These are phyloP conservation scores for Hyperoplus immaculatus DNA, from an alignment of 2,797 vertebrate species.

Conservation along the genomic window DNA sequence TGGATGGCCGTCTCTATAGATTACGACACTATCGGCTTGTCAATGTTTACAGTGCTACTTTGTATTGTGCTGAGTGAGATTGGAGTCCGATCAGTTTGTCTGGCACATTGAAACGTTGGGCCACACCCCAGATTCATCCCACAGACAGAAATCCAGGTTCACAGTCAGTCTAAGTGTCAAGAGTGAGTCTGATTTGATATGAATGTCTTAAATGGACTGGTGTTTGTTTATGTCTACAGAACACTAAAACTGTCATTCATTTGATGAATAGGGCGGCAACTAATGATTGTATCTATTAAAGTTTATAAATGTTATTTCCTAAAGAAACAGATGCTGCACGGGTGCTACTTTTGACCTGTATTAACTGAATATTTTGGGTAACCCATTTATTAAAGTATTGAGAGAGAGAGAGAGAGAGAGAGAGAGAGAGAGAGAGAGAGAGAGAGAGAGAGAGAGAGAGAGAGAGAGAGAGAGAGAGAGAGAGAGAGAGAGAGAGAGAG, in stretches of 20 bases:
- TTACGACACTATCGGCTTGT: conserved; percentile 52
- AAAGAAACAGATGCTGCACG: neutral
- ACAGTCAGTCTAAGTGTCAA: neutral
- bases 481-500: neutral
- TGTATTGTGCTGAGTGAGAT: conserved; percentile 42
- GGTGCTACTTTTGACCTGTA: neutral
- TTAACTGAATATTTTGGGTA: neutral
- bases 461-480: neutral
- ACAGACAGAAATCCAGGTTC: conserved; percentile 26
- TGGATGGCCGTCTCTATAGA: conserved; percentile 42
- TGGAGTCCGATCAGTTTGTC: conserved; percentile 50
- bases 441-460: neutral
- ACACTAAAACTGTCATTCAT: conserved; percentile 2
- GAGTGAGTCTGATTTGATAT: neutral
- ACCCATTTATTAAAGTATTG: neutral
- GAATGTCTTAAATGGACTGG: neutral
- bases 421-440: neutral
- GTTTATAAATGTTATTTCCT: neutral
- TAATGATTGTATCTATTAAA: neutral
- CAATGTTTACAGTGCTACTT: conserved; percentile 55
- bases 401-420: neutral
- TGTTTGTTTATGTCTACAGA: neutral
- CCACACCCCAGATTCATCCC: conserved; percentile 63
- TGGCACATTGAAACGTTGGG: conserved; percentile 34
- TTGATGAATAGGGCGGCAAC: neutral